Conservation (phyloP, 2,888 invertebrate genomes). For the Standfussiana lucernea region DNA sequence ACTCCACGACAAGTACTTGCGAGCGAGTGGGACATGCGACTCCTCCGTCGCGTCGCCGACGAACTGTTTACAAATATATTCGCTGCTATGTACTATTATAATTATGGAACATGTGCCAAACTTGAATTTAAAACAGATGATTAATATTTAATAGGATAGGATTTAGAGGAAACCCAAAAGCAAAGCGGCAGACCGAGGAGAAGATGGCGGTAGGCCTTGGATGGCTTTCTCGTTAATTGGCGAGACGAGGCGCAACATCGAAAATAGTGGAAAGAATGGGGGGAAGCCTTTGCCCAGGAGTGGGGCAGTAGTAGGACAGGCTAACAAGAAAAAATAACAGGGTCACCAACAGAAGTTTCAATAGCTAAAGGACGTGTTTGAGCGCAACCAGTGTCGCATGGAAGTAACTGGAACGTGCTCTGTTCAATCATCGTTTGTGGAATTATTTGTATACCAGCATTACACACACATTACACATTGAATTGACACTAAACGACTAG, state of each 20-base stretch:
- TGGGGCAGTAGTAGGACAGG: too few species aligned
- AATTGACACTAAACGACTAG: background rate
- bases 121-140: background rate
- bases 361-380: background rate
- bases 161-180: background rate
- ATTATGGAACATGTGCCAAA: constrained; percentile 6
- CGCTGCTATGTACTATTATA: constrained; percentile 35
- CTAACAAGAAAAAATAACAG: too few species aligned
- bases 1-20: background rate
- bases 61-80: constrained; percentile 62
- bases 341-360: background rate
- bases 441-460: background rate
- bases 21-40: background rate
- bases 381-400: background rate
- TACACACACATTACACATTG: background rate
- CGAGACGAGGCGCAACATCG: too few species aligned
- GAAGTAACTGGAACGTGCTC: background rate
- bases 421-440: background rate
- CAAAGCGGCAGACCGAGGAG: too few species aligned
- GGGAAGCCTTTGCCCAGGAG: too few species aligned
- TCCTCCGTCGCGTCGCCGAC: constrained; percentile 7
- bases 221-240: too few species aligned
- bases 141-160: background rate
- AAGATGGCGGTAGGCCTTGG: too few species aligned
- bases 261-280: too few species aligned